These are phyloP conservation scores for Flabesymbios commensalis DNA, from an alignment of 2,888 invertebrate species.

Conservation along the genomic window DNA sequence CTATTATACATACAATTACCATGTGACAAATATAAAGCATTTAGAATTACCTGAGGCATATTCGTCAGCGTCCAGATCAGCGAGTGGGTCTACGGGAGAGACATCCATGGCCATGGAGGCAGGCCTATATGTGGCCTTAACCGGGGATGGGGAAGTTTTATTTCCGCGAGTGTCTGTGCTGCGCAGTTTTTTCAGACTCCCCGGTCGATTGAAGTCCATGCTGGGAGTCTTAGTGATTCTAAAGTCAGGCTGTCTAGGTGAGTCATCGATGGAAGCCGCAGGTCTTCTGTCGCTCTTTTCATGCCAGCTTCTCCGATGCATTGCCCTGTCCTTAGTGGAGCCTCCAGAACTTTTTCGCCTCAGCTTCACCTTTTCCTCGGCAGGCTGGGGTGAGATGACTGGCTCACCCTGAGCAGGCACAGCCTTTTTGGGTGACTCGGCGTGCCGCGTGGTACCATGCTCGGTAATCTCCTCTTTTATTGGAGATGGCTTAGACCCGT, in stretches of 20 bases:
- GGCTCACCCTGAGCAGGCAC: too few relatives aligned
- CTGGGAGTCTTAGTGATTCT: constrained; percentile 36
- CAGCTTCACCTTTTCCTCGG: background rate
- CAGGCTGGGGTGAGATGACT: background rate
- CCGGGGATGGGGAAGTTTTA: too few relatives aligned
- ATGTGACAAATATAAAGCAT: too few relatives aligned
- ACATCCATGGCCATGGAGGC: constrained; percentile 26
- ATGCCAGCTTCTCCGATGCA: background rate
- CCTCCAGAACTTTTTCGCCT: background rate
- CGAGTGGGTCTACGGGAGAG: background rate
- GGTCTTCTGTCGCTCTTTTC: background rate
- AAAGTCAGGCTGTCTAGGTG: constrained; percentile 7
- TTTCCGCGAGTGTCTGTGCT: too few relatives aligned
- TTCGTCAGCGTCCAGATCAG: constrained; percentile 1
- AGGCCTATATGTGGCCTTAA: constrained; percentile 37
- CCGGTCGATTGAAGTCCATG: background rate
- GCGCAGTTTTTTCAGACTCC: too few relatives aligned
- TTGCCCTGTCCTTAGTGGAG: background rate
- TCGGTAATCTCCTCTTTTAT: too few relatives aligned
- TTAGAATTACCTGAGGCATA: constrained; percentile 20
- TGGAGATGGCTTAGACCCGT: too few relatives aligned
- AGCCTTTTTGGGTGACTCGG: background rate
- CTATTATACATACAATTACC: too few relatives aligned
- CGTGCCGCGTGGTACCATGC: background rate
- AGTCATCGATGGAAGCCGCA: background rate